Evolutionary conservation across 2,888 invertebrate genomes (phyloP).

Genomic region (Limenitis camilla): DNA sequence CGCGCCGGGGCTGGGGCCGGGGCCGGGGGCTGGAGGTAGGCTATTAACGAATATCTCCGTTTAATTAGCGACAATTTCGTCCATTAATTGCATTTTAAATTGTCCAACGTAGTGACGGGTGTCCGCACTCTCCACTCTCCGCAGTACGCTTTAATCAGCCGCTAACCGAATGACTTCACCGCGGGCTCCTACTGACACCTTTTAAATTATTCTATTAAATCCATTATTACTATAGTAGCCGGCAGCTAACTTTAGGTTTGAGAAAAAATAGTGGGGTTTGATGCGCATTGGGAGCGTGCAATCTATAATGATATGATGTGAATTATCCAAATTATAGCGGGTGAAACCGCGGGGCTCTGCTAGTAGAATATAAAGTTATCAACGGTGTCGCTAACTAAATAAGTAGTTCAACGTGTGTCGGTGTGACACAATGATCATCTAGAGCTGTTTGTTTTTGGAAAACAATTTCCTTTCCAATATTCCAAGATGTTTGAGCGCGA

Average conservation of each 20-base stretch:
- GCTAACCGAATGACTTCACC: conserved; percentile 8
- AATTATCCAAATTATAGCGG: too few relatives aligned
- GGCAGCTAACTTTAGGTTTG: too few relatives aligned
- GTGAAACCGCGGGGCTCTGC: too few relatives aligned
- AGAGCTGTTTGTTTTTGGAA: conserved; percentile 3
- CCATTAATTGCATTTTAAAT: conserved; percentile 57
- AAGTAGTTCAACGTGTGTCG: too few relatives aligned
- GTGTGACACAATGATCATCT: background rate
- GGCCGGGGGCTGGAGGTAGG: conserved; percentile 10
- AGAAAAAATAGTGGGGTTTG: too few relatives aligned
- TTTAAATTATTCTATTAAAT: conserved; percentile 10
- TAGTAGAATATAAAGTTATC: too few relatives aligned
- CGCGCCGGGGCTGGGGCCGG: conserved; percentile 5
- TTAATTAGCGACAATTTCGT: conserved; percentile 51
- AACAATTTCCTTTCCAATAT: conserved; percentile 4
- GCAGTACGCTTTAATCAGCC: conserved; percentile 10
- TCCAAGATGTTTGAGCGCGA: conserved; percentile 5
- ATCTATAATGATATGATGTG: too few relatives aligned
- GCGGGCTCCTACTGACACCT: conserved; percentile 9
- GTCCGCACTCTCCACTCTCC: conserved; percentile 5
- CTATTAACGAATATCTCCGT: conserved; percentile 49
- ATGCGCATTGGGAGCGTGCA: too few relatives aligned
- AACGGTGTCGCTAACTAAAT: too few relatives aligned
- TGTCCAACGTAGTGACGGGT: conserved; percentile 29
- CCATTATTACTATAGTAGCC: background rate